Conservation (phyloP, 1,140 invertebrate species). For the Galleria mellonella region DNA sequence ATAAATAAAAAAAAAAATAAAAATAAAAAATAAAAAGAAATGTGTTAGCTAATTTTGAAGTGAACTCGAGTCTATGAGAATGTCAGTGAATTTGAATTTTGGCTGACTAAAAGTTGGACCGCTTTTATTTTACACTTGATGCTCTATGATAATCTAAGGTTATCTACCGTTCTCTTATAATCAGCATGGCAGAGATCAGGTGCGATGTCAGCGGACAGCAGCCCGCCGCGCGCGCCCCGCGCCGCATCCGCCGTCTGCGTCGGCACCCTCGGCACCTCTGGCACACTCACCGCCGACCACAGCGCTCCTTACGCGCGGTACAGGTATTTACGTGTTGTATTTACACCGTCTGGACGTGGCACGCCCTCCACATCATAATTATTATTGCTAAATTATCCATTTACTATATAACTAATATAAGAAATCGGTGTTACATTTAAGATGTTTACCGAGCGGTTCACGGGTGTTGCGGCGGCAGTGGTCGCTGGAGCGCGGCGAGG, state of each 20-base stretch:
- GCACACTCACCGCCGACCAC: not conserved
- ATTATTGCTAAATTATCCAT: not conserved
- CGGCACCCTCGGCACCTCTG: not conserved
- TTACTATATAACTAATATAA: too few species aligned
- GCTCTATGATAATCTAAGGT: not conserved
- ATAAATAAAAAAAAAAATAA: too few species aligned
- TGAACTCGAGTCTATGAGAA: too few species aligned
- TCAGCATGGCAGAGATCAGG: constrained; percentile 39
- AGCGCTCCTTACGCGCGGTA: constrained; percentile 21
- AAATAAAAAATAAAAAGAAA: too few species aligned
- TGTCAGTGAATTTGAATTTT: too few species aligned
- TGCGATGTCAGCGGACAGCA: constrained; percentile 42
- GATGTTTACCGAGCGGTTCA: constrained; percentile 21
- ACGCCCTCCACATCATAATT: too few species aligned
- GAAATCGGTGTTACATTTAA: too few species aligned
- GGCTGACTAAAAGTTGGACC: too few species aligned
- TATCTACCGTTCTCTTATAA: not conserved
- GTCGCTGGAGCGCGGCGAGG: constrained; percentile 49
- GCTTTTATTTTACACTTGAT: too few species aligned
- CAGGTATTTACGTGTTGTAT: too few species aligned
- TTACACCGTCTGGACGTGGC: too few species aligned
- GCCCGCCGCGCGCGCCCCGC: constrained; percentile 26
- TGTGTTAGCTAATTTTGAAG: too few species aligned
- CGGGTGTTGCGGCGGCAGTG: constrained; percentile 41
- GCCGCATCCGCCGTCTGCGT: constrained; percentile 11